phyloP scores from a whole-genome alignment of 37 sponge, comb jelly and placozoan species.

The Ianthella basta region DNA sequence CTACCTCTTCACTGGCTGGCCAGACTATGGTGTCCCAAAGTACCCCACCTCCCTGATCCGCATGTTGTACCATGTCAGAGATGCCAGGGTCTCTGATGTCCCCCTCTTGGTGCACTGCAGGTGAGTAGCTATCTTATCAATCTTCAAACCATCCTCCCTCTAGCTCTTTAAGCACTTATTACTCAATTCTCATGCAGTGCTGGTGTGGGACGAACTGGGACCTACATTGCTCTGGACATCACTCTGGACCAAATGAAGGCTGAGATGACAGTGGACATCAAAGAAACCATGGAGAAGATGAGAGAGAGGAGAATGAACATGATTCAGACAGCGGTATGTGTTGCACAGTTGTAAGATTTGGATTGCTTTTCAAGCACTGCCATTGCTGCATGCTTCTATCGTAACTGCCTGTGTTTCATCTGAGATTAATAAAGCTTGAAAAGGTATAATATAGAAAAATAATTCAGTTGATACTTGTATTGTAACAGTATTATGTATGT shows the following conservation, averaged over 20 bases:
- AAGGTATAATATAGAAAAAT: too few species aligned
- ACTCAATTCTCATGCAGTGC: conserved; percentile 47
- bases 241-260: conserved; percentile 54
- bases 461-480: too few species aligned
- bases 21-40: background rate
- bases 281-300: conserved; percentile 39
- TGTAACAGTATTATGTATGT: too few species aligned
- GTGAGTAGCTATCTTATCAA: background rate
- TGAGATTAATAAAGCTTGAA: too few species aligned
- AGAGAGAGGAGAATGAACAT: conserved; percentile 71
- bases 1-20: conserved; percentile 11
- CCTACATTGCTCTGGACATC: conserved; percentile 66
- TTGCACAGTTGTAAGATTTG: background rate
- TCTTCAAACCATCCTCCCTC: too few species aligned
- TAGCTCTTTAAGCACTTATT: background rate
- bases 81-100: background rate
- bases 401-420: too few species aligned
- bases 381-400: too few species aligned
- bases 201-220: conserved; percentile 83
- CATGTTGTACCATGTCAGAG: conserved; percentile 1
- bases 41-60: background rate
- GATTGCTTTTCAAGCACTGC: background rate
- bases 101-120: conserved; percentile 3
- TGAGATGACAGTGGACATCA: conserved; percentile 55
- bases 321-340: conserved; percentile 68